Conservation (phyloP, 2,113 vertebrate genomes). For the Romanogobio albipinnatus region DNA sequence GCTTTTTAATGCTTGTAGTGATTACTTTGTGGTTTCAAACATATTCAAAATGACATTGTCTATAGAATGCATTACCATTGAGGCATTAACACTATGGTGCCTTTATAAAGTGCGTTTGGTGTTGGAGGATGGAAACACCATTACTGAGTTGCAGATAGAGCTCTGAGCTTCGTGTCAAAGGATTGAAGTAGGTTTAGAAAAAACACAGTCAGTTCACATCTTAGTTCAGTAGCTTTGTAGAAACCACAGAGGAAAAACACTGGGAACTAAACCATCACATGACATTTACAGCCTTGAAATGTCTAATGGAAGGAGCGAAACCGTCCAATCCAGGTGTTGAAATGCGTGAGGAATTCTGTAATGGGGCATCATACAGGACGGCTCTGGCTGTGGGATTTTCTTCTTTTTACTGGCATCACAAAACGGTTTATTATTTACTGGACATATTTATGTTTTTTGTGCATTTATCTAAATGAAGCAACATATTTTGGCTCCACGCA, state of each 20-base stretch:
- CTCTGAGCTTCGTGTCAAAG: background rate
- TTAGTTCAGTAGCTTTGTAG: background rate
- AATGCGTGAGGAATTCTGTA: background rate
- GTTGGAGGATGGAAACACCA: background rate
- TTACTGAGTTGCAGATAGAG: background rate
- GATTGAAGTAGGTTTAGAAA: background rate
- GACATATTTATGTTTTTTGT: background rate
- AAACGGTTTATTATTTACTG: background rate
- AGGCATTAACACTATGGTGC: no score
- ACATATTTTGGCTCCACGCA: background rate
- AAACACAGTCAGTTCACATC: background rate
- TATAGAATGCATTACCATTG: background rate
- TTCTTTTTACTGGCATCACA: background rate
- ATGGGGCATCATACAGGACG: background rate
- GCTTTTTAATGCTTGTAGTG: background rate
- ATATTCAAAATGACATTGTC: background rate
- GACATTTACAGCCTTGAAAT: background rate
- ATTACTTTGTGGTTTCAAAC: background rate
- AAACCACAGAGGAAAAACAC: background rate
- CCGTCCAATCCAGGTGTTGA: background rate
- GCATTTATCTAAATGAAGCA: background rate
- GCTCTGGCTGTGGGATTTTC: background rate
- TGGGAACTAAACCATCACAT: background rate
- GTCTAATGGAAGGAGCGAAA: background rate
- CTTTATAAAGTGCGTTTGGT: background rate